Percentiles rank a stretch among this genome's conserved stretches.
Evolutionary conservation across 2,113 vertebrate species (phyloP).

Genomic region (Sander lucioperca): DNA sequence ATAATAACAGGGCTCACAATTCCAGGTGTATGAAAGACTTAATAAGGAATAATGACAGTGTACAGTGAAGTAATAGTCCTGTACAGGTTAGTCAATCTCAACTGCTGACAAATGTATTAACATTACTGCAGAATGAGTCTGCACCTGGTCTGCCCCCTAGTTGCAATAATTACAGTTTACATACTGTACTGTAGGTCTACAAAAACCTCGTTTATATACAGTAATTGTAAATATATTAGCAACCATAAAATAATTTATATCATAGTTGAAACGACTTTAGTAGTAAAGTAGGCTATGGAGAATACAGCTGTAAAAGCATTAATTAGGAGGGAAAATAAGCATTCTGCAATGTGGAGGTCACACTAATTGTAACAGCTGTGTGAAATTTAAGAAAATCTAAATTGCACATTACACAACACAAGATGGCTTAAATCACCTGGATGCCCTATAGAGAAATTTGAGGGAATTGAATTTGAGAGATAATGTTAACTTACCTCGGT

Average conservation of each 20-base stretch:
- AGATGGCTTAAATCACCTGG: background rate
- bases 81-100: background rate
- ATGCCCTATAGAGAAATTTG: background rate
- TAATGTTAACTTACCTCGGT: background rate
- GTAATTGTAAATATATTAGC: background rate
- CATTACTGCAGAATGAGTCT: background rate
- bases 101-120: constrained; percentile 5
- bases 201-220: too few relatives aligned
- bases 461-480: background rate
- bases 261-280: background rate
- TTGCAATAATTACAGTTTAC: background rate
- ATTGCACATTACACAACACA: background rate
- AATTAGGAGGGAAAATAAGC: background rate
- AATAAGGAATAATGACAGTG: constrained; percentile 26
- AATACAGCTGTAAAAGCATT: background rate
- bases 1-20: constrained; percentile 38
- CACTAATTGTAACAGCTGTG: constrained; percentile 1
- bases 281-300: background rate
- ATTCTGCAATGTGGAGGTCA: background rate
- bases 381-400: background rate
- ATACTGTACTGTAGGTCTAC: too few relatives aligned
- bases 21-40: constrained; percentile 28
- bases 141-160: background rate
- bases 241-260: too few relatives aligned
- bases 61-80: background rate